Evolutionary conservation across 2,888 invertebrate species (phyloP), one percentile per base, ranked within the genome.

Genomic region (Microplitis deprimator): DNA sequence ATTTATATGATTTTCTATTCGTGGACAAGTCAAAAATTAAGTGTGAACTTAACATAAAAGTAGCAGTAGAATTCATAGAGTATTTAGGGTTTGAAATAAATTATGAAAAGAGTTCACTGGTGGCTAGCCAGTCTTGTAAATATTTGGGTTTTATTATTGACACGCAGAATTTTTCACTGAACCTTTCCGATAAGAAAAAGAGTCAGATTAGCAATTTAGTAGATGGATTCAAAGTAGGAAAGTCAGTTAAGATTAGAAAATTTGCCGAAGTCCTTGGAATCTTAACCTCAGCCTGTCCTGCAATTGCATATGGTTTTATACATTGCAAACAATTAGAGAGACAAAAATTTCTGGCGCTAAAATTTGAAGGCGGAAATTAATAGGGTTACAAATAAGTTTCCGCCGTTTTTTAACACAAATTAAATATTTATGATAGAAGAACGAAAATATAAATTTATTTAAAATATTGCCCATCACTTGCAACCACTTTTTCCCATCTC

Each of bases 201-300:
- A 4, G 29, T 1, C 64, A 69, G 20, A 79, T 77, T 6, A 0
- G 0, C 3, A 41, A 3, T 10, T 1, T 41, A 41, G 0, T 10
- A 41, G 6, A 41, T 41, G 8, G 8, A 41, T 41, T 41, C 0
- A 3, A 41, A 1, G 1, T 41, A 41, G 68, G 70, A 6, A 65
- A 68, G 10, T n/a, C 6, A 0, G 79, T 62, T 68, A 81, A 78
- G 73, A 83, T 83, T 7, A 62, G 77, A 68, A 50, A 78, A 13
- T 76, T 82, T 38, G 77, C 20, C 1, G 59, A 64, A 40, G 67
- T 79, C 41, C 50, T 77, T 7, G 68, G 79, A 0, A 17, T 65
- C 1, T 97, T 97, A 77, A 98, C 91, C 0, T 97, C 80, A 10
- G 79, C 80, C 0, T 80, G 77, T 13, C 81, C 81, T 40, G 83